phyloP scores from a whole-genome alignment of 2,113 vertebrate species.

The Narcine bancroftii region DNA sequence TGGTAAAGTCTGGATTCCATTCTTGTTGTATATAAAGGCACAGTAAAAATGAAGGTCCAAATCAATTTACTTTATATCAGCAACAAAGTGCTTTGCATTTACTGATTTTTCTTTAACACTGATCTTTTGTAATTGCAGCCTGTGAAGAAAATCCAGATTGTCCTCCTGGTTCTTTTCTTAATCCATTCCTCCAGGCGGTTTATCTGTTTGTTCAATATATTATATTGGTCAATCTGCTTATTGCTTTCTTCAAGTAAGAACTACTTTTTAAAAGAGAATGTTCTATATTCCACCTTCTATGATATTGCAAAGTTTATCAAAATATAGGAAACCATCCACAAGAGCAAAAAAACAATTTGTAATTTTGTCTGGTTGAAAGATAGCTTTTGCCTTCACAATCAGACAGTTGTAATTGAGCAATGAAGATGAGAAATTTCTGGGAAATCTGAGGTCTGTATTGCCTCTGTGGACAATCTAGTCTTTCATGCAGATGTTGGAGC shows the following conservation, averaged over 20 bases:
- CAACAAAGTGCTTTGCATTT: neutral
- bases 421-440: neutral
- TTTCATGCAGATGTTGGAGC: neutral
- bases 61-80: neutral
- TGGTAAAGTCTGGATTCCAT: neutral
- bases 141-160: slow-evolving; percentile 61
- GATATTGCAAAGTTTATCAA: neutral
- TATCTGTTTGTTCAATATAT: slow-evolving; percentile 96
- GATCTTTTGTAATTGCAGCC: slow-evolving; percentile 54
- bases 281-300: neutral
- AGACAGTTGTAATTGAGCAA: neutral
- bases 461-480: neutral
- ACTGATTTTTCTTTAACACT: neutral
- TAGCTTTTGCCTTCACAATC: neutral
- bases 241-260: slow-evolving; percentile 92
- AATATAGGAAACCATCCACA: neutral
- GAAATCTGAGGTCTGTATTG: neutral
- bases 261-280: neutral
- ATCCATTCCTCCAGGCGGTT: slow-evolving; percentile 82
- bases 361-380: neutral
- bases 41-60: neutral
- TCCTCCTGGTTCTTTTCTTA: slow-evolving; percentile 78
- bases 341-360: neutral
- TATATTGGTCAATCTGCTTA: slow-evolving; percentile 96
- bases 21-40: neutral